phyloP scores from a whole-genome alignment of 2,113 vertebrate genomes.

The Microtus ochrogaster region DNA sequence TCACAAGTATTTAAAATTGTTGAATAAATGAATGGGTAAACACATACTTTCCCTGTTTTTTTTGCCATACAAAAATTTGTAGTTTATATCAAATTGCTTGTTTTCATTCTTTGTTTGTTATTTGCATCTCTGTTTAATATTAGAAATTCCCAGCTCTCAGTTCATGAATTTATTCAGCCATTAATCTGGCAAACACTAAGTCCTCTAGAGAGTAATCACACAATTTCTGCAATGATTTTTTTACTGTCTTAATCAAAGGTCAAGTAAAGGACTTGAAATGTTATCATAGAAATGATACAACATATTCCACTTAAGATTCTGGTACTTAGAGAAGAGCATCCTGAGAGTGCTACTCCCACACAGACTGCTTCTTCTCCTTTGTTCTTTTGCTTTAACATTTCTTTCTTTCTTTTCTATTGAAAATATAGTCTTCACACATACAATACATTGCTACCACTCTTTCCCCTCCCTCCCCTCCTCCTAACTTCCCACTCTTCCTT shows the following conservation, averaged over 20 bases:
- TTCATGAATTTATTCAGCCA: background rate
- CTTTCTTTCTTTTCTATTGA: background rate
- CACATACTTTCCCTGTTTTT: background rate
- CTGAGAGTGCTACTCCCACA: background rate
- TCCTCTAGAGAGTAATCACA: background rate
- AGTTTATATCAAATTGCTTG: background rate
- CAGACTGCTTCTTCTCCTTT: background rate
- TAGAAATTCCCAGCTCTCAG: background rate
- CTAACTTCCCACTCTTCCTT: background rate
- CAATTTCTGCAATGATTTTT: conserved; percentile 19
- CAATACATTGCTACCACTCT: background rate
- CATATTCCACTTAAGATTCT: conserved; percentile 12
- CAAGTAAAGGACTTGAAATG: conserved; percentile 4
- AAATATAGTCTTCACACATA: background rate
- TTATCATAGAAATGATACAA: background rate
- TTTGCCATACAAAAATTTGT: background rate
- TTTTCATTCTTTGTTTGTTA: background rate
- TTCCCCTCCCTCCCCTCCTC: background rate
- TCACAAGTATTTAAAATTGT: background rate
- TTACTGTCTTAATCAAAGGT: background rate
- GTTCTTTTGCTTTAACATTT: background rate
- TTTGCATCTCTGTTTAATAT: background rate
- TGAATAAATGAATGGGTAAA: conserved; percentile 38
- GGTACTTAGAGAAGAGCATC: background rate
- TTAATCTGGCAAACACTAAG: conserved; percentile 11